Evolutionary conservation across 2,113 vertebrate species (phyloP).

Genomic region (Periophthalmodon schlosseri): DNA sequence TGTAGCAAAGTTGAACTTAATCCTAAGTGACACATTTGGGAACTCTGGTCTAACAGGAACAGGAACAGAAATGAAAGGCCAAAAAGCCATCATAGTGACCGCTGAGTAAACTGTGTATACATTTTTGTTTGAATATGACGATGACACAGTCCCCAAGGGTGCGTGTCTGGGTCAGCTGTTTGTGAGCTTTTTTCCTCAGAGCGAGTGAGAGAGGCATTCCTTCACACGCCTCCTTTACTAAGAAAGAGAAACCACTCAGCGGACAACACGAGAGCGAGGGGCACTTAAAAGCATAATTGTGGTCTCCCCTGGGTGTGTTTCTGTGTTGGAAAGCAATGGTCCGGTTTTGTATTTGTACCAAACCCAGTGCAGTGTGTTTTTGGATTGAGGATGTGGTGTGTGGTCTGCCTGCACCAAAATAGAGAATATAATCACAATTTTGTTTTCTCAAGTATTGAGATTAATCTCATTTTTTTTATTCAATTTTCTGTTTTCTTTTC

Average conservation of each 20-base stretch:
- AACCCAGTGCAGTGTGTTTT: slow-evolving; percentile 29
- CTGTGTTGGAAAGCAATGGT: slow-evolving; percentile 23
- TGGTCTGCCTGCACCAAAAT: slow-evolving; percentile 1
- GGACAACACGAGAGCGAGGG: slow-evolving; percentile 32
- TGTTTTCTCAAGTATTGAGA: no score
- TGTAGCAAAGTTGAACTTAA: background rate
- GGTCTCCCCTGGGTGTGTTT: slow-evolving; percentile 49
- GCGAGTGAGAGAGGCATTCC: slow-evolving; percentile 19
- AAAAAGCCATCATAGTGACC: background rate
- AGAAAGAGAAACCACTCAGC: slow-evolving; percentile 26
- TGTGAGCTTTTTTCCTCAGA: slow-evolving; percentile 11
- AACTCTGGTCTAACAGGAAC: background rate
- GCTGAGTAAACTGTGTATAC: background rate
- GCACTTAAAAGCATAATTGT: slow-evolving; percentile 60
- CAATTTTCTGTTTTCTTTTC: background rate
- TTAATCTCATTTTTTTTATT: background rate
- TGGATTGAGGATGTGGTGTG: slow-evolving; percentile 20
- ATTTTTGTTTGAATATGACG: slow-evolving; percentile 11
- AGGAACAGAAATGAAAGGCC: background rate
- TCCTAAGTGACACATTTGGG: background rate
- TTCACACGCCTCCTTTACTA: slow-evolving; percentile 14
- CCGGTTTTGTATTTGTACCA: slow-evolving; percentile 37
- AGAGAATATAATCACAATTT: background rate
- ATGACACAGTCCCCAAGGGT: background rate
- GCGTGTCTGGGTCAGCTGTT: slow-evolving; percentile 16